phyloP scores from a whole-genome alignment of 2,888 invertebrate genomes.

The Spatulosminthurus flaviceps region DNA sequence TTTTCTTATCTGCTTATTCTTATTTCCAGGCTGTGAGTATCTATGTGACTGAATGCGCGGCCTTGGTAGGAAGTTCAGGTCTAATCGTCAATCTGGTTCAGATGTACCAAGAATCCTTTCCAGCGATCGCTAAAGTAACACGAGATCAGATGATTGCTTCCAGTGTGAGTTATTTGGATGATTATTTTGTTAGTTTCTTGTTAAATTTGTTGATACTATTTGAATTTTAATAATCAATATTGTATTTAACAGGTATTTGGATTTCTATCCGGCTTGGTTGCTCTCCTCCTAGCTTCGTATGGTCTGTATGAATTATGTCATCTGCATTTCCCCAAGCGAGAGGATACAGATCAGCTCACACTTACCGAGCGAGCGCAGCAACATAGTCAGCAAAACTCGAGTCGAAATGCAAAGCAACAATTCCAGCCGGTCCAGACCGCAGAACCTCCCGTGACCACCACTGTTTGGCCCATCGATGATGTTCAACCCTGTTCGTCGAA shows the following conservation, averaged over 20 bases:
- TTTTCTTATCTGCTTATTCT: conserved; percentile 39
- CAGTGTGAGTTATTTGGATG: conserved; percentile 69
- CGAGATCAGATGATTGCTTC: conserved; percentile 76
- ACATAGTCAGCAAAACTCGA: conserved; percentile 62
- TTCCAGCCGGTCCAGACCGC: not conserved
- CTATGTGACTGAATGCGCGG: conserved; percentile 62
- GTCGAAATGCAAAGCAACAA: conserved; percentile 5
- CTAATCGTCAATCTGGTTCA: conserved; percentile 74
- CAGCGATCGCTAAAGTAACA: conserved; percentile 78
- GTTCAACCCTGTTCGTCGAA: conserved; percentile 65
- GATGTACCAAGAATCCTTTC: conserved; percentile 70
- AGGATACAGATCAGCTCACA: conserved; percentile 72
- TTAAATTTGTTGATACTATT: too few species aligned
- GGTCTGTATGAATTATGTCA: conserved; percentile 62
- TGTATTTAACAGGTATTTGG: conserved; percentile 57
- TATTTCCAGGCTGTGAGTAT: conserved; percentile 60
- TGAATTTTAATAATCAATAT: too few species aligned
- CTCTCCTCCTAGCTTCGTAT: conserved; percentile 57
- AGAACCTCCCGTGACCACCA: conserved; percentile 61
- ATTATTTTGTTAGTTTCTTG: not conserved
- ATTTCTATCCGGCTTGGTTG: conserved; percentile 59
- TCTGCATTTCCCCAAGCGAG: conserved; percentile 64
- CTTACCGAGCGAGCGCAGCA: conserved; percentile 69
- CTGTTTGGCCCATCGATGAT: conserved; percentile 64
- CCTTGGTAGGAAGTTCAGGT: conserved; percentile 73